Percentiles rank a stretch among this genome's conserved stretches.
Conservation (phyloP, 2,888 invertebrate genomes). For the Schrankia costaestrigalis region DNA sequence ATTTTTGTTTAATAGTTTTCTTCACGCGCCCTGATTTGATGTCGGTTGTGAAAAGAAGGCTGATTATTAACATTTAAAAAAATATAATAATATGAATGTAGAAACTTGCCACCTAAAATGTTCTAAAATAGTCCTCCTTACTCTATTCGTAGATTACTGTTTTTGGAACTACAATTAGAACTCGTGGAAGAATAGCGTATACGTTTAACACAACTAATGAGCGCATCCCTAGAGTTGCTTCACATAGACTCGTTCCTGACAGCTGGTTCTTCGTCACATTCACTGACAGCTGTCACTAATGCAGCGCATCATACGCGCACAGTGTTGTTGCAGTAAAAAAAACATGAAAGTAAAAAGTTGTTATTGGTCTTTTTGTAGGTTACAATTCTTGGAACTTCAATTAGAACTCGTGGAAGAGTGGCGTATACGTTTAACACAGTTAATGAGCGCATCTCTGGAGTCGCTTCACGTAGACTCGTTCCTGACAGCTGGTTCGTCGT, state of each 20-base stretch:
- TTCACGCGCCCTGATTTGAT: too few relatives aligned
- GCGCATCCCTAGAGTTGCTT: slow-evolving; percentile 49
- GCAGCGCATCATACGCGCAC: slow-evolving; percentile 67
- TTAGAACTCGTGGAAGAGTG: slow-evolving; percentile 95
- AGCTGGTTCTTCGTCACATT: slow-evolving; percentile 73
- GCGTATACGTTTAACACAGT: slow-evolving; percentile 91
- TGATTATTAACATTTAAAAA: too few relatives aligned
- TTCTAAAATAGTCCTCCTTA: too few relatives aligned
- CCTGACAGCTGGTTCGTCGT: slow-evolving; percentile 55
- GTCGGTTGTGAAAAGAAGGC: too few relatives aligned
- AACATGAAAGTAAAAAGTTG: background rate
- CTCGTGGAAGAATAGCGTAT: slow-evolving; percentile 94
- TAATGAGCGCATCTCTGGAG: slow-evolving; percentile 69
- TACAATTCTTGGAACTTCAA: slow-evolving; percentile 94
- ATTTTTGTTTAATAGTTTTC: too few relatives aligned
- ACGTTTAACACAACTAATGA: slow-evolving; percentile 88
- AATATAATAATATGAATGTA: too few relatives aligned
- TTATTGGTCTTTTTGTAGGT: slow-evolving; percentile 50
- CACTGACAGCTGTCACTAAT: slow-evolving; percentile 81
- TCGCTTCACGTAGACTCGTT: slow-evolving; percentile 49
- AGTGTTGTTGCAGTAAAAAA: slow-evolving; percentile 66
- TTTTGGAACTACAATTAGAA: slow-evolving; percentile 93
- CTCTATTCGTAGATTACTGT: slow-evolving; percentile 90
- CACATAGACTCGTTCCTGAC: slow-evolving; percentile 50
- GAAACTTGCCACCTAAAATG: too few relatives aligned